Base-by-base conservation (phyloP, 2,113 vertebrate species). In the Lamprotornis superbus region DNA sequence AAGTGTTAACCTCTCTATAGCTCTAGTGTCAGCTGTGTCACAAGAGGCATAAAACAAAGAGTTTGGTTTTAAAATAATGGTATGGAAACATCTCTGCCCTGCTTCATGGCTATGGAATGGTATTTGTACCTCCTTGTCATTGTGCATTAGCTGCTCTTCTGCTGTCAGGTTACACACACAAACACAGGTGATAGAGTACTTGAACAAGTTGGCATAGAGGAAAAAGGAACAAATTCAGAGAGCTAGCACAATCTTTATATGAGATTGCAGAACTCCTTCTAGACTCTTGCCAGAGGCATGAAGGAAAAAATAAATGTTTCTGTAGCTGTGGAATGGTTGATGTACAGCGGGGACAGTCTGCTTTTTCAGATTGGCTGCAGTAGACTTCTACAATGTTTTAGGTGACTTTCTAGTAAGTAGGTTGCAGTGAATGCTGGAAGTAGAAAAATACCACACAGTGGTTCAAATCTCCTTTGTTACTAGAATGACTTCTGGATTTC, bases 201-300 rank as follows among this genome's bases (percentile, higher is more conserved):
- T 47, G 65, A 70, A 75, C 17, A 39, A 65, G 27, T 16, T 56
- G 37, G 25, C 50, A 17, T 21, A 59, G 57, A 75, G 55, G 12
- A 19, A 42, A 63, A 83, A 73, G 33, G 44, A 92, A 52, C n/a
- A 75, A 37, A 67, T 61, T 83, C 17, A 50, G 60, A 83, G 33
- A 67, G 13, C 39, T 53, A 42, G 25, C 8, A 25, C 55, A 67
- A 17, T 50, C 28, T 63, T n/a, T 55, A 2, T 16, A n/a, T 24
- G 64, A 71, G 31, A 31, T 47, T 52, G 30, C 33, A 82, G 21
- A 39, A 44, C 30, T 77, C 44, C 69, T 89, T 83, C 46, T 83
- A 64, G 37, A 23, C 33, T 52, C 42, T 55, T 75, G 15, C 12
- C 2, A 4, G 64, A 77, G 49, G 9, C 0, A 0, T 21, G 20